Evolutionary conservation across 1,140 invertebrate genomes (phyloP).

Genomic region (Oedothorax gibbosus): DNA sequence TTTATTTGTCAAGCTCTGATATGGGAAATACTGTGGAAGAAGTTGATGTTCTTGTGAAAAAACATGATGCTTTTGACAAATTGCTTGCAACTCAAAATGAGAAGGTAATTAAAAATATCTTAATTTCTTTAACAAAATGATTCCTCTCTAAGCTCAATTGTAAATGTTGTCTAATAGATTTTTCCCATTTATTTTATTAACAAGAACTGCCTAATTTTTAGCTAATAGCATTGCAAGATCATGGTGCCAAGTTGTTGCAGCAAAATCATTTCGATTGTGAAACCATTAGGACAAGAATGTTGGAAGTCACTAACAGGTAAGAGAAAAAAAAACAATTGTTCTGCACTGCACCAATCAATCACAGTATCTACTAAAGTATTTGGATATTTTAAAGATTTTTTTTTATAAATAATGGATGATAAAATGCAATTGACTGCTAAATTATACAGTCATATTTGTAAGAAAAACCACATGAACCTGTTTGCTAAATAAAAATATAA

Average conservation of each 20-base stretch:
- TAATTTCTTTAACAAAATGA: too few relatives aligned
- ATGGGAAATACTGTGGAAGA: conserved; percentile 79
- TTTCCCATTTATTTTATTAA: neutral
- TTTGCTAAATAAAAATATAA: too few relatives aligned
- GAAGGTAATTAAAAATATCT: conserved; percentile 72
- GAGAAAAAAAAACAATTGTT: neutral
- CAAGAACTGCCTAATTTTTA: conserved; percentile 55
- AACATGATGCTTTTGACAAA: conserved; percentile 92
- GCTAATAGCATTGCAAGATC: conserved; percentile 83
- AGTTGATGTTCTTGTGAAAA: conserved; percentile 86
- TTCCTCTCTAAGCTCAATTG: neutral
- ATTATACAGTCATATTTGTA: too few relatives aligned
- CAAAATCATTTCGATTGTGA: conserved; percentile 95
- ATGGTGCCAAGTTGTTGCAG: conserved; percentile 87
- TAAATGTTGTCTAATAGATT: neutral
- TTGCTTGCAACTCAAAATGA: conserved; percentile 86
- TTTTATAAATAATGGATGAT: too few relatives aligned
- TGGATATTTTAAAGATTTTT: neutral
- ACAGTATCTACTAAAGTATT: too few relatives aligned
- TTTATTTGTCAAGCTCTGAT: conserved; percentile 70
- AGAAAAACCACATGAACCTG: too few relatives aligned
- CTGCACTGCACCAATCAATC: too few relatives aligned
- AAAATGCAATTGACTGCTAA: neutral
- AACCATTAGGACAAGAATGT: conserved; percentile 78
- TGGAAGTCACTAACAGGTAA: conserved; percentile 64